Evolutionary conservation across 2,113 vertebrate species (phyloP), one percentile per base, ranked within the genome.

Genomic region (Condylura cristata): DNA sequence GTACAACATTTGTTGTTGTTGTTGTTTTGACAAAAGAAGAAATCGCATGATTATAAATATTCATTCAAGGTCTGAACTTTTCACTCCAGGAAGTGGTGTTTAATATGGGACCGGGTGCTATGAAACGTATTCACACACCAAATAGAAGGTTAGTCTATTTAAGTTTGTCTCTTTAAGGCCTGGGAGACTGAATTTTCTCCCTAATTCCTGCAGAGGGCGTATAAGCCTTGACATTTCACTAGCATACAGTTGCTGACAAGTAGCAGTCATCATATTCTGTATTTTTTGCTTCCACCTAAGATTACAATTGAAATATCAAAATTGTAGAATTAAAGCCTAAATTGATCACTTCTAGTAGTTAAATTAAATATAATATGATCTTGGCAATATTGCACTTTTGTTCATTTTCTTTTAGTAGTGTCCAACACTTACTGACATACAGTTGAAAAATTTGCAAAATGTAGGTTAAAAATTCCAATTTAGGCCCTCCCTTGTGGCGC

Each of bases 231-330:
- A 11, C 34, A n/a, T 39, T 79, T 32, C 41, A 51, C 60, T 85
- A 39, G 58, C 53, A 70, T 9, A 24, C 12, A 75, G 39, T 65
- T 65, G 7, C 17, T 5, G 4, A 20, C 24, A 41, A 51, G 16
- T 30, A 8, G 18, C 24, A 13, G 17, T 44, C 32, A 10, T 28
- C 18, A 53, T 39, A 1, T 5, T 16, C 46, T 79, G 56, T 44
- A 68, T 6, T 48, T 12, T 83, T 89, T 89, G n/a, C n/a, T 68
- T 83, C 66, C 61, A 84, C 34, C 51, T 87, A 24, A 61, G 30
- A 53, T 60, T n/a, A 61, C 46, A 79, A 26, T 11, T 63, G 5
- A 90, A 44, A 28, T 84, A 92, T 93, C 74, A 70, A 76, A 94
- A 44, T 24, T 68, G 20, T 58, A 76, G 39, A 78, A 1, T 65